A percentile compares a stretch with the other conserved stretches of the same genome.
Conservation (phyloP, 2,888 invertebrate genomes). For the Dasypolia templi region DNA sequence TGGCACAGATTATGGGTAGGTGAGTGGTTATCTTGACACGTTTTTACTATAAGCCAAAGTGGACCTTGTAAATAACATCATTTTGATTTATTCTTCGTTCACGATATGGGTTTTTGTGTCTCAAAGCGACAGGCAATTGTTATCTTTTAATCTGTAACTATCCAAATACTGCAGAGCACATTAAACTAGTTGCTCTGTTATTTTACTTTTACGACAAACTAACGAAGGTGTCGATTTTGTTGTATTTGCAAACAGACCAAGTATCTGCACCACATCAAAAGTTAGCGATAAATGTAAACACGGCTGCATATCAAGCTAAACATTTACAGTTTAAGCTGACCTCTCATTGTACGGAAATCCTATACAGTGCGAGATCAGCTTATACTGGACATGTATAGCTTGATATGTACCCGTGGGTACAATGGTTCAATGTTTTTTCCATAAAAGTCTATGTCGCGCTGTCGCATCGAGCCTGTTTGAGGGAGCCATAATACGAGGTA, state of each 20-base stretch:
- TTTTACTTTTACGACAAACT: conserved; percentile 12
- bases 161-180: conserved; percentile 19
- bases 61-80: conserved; percentile 26
- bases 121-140: conserved; percentile 11
- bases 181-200: not conserved
- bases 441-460: too few relatives aligned
- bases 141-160: conserved; percentile 30
- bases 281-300: too few relatives aligned
- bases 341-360: too few relatives aligned
- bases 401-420: too few relatives aligned
- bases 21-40: not conserved
- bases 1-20: not conserved
- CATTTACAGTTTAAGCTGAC: too few relatives aligned
- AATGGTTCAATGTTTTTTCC: too few relatives aligned
- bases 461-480: too few relatives aligned
- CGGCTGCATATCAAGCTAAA: too few relatives aligned
- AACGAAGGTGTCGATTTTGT: not conserved
- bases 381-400: too few relatives aligned
- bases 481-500: too few relatives aligned
- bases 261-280: not conserved
- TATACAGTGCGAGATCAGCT: too few relatives aligned
- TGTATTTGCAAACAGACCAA: not conserved
- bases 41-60: not conserved
- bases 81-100: conserved; percentile 39
- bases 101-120: not conserved